Conservation (phyloP, 1,140 invertebrate genomes). For the Agrypnia vestita region DNA sequence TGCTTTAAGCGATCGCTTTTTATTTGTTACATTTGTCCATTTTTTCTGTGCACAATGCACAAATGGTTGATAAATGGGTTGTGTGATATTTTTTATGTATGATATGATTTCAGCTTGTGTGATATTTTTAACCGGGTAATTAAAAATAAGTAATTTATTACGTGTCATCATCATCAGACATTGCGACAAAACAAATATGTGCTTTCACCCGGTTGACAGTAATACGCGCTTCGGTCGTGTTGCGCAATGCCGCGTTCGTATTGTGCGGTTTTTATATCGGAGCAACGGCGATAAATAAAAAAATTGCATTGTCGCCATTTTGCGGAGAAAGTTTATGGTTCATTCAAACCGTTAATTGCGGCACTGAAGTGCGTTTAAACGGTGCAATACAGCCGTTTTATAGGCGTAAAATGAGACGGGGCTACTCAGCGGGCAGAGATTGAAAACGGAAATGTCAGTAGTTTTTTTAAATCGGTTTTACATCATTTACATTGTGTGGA, state of each 20-base stretch:
- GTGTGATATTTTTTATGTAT: too few species aligned
- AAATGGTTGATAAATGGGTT: too few species aligned
- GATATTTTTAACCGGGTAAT: too few species aligned
- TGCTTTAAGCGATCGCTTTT: too few species aligned
- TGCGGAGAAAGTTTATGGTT: conserved; percentile 8
- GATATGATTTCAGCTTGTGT: too few species aligned
- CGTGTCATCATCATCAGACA: too few species aligned
- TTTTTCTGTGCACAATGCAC: too few species aligned
- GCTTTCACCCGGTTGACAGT: conserved; percentile 16
- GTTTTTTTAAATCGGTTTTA: too few species aligned
- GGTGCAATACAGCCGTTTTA: neutral
- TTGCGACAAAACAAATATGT: neutral
- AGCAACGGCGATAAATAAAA: neutral
- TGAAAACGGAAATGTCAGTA: neutral
- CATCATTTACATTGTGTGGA: too few species aligned
- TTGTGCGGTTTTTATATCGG: neutral
- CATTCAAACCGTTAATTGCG: conserved; percentile 1
- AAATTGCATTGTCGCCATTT: neutral
- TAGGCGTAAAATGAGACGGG: neutral
- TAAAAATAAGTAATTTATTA: too few species aligned
- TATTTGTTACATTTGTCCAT: too few species aligned
- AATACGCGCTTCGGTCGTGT: neutral
- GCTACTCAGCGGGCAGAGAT: neutral
- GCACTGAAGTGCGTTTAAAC: conserved; percentile 18
- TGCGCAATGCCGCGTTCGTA: too few species aligned